Base-by-base conservation (phyloP, 2,888 invertebrate species). In the Neoscelio sp. region DNA sequence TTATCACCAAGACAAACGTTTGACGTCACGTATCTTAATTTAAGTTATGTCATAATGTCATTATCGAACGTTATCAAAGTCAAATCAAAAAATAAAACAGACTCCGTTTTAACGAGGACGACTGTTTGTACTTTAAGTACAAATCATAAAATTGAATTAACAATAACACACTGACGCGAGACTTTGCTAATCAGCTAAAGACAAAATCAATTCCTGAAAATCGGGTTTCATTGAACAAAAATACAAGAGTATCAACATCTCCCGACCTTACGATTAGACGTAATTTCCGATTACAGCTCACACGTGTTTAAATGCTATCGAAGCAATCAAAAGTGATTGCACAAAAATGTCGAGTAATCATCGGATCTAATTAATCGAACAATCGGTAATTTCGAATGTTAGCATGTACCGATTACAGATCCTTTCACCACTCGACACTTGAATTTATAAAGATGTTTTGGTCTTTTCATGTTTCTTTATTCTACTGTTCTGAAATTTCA, bases 331-430 rank as follows among this genome's bases (percentile, higher is more conserved):
- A 12, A 1, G 44, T 4, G 40, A 44, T 46, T 46, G 8, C 20
- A 18, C 28, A 17, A 15, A 30, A 8, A 30, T 42, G 42, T 40
- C 15, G n/a, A 20, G 7, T 20, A 54, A 70, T 38, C 48, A 12
- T 17, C 30, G 40, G 12, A 40, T 56, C 30, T 18, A 33, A 17
- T 46, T 68, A 46, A 68, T 68, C 54, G 38, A 56, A 56, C 54
- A 64, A 64, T 48, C 48, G 48, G 35, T 50, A 38, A 40, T 64
- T 65, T 65, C 40, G 33, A 50, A 40, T 28, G 50, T 52, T 35
- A 12, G 40, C 50, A 38, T 26, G 40, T 28, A 18, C 15, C 20
- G n/a, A 52, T 65, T 40, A 65, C n/a, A n/a, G n/a, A n/a, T n/a
- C n/a, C n/a, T n/a, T n/a, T n/a, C n/a, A n/a, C n/a, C n/a, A n/a